phyloP scores from a whole-genome alignment of 2,113 vertebrate genomes.

The Zonotrichia leucophrys region DNA sequence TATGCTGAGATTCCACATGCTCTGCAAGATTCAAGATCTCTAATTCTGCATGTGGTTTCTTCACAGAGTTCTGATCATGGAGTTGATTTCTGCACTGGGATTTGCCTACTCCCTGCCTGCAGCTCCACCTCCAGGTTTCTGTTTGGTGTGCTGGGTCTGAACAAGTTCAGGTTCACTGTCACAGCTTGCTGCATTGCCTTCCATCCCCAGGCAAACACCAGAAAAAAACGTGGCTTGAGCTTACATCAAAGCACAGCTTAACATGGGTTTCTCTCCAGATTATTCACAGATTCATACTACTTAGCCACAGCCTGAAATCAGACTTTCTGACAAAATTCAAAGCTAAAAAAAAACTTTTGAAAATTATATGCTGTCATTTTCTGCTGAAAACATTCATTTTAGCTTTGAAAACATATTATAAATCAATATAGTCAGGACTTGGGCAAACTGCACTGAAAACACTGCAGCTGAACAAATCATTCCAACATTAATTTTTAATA shows the following conservation, averaged over 20 bases:
- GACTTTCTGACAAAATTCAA: background rate
- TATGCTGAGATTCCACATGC: background rate
- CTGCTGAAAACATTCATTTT: background rate
- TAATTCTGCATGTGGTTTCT: rapidly evolving
- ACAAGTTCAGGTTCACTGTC: rapidly evolving
- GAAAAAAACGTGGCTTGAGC: rapidly evolving
- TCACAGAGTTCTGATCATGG: background rate
- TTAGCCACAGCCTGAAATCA: background rate
- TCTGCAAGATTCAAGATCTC: background rate
- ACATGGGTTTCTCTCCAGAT: background rate
- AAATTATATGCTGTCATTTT: background rate
- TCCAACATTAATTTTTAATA: background rate
- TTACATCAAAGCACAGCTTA: background rate
- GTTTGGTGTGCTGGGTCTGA: background rate
- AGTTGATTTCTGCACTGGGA: background rate
- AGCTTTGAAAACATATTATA: background rate
- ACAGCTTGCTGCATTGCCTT: rapidly evolving
- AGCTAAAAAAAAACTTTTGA: background rate
- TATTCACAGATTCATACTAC: background rate
- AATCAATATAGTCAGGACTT: background rate
- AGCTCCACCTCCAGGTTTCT: background rate
- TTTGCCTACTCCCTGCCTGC: background rate
- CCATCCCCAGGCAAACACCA: background rate
- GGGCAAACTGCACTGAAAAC: background rate
- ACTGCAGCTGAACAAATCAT: background rate